A percentile compares a stretch with the other conserved stretches of the same genome.
Conservation (phyloP, 2,888 invertebrate species). For the Boloria selene region DNA sequence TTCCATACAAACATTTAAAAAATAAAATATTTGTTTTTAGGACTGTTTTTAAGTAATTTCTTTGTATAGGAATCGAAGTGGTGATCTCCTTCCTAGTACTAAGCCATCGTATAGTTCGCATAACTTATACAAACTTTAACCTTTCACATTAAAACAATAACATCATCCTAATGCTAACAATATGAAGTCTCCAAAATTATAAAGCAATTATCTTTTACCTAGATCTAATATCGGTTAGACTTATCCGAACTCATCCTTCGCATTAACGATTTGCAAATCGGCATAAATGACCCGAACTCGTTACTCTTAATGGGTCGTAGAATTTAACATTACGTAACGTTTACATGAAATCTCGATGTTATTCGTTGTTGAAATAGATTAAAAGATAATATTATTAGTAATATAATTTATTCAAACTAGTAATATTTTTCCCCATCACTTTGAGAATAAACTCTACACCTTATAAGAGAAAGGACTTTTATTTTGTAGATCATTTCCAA, state of each 20-base stretch:
- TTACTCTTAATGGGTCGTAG: slow-evolving; percentile 15
- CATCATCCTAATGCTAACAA: not conserved
- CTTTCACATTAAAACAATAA: not conserved
- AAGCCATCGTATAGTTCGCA: too few species aligned
- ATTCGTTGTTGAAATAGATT: not conserved
- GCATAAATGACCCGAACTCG: slow-evolving; percentile 24
- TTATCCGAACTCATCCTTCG: slow-evolving; percentile 24
- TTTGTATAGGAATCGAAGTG: too few species aligned
- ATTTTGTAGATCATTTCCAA: too few species aligned
- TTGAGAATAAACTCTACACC: too few species aligned
- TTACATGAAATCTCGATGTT: not conserved
- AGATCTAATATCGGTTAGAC: slow-evolving; percentile 8
- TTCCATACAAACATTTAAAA: too few species aligned
- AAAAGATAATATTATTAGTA: too few species aligned
- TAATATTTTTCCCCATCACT: too few species aligned
- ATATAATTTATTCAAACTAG: too few species aligned
- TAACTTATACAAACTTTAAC: not conserved
- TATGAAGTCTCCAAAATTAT: slow-evolving; percentile 1
- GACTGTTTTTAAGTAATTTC: too few species aligned
- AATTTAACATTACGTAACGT: slow-evolving; percentile 2
- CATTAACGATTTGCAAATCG: slow-evolving; percentile 21
- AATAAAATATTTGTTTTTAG: too few species aligned
- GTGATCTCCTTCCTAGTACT: too few species aligned
- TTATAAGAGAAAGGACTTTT: too few species aligned
- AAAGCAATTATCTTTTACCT: slow-evolving; percentile 2